Conservation (phyloP, 2,113 vertebrate genomes). For the Gambusia affinis region DNA sequence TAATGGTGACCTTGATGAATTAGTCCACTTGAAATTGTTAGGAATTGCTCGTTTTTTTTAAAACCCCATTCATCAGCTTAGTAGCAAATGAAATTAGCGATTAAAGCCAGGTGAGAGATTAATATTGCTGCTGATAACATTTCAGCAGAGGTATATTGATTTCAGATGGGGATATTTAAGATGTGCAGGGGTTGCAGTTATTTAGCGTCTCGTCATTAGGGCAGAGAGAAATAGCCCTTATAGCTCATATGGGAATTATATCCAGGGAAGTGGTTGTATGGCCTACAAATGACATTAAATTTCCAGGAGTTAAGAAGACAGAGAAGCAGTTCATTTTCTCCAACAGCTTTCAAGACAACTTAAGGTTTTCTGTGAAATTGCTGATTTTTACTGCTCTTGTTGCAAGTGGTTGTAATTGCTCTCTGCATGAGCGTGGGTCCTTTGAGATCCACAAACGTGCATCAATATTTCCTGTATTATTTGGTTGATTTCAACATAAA, state of each 20-base stretch:
- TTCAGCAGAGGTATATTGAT: conserved; percentile 48
- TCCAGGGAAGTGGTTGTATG: conserved; percentile 40
- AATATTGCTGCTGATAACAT: conserved; percentile 63
- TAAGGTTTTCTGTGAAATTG: not conserved
- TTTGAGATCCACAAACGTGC: conserved; percentile 12
- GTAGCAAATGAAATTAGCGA: conserved; percentile 61
- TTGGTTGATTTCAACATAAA: not conserved
- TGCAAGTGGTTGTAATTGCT: conserved; percentile 28
- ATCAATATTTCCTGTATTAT: not conserved
- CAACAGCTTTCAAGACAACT: conserved; percentile 32
- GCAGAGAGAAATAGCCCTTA: conserved; percentile 36
- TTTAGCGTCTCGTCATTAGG: conserved; percentile 53
- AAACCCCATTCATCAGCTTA: conserved; percentile 70
- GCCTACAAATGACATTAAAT: conserved; percentile 53
- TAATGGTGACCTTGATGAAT: conserved; percentile 63
- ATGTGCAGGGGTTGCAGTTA: conserved; percentile 38
- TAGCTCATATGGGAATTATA: conserved; percentile 57
- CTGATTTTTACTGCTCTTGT: conserved; percentile 20
- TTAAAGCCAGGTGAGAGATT: conserved; percentile 65
- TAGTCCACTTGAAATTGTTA: conserved; percentile 59
- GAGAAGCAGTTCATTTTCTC: conserved; percentile 45
- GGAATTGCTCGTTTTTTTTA: conserved; percentile 61
- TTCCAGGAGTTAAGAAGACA: conserved; percentile 46
- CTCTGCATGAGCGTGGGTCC: conserved; percentile 6
- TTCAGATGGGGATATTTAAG: conserved; percentile 62